A percentile compares a stretch with the other conserved stretches of the same genome.
Evolutionary conservation across 2,888 invertebrate genomes (phyloP).

Genomic region (Cataglyphis cursor): DNA sequence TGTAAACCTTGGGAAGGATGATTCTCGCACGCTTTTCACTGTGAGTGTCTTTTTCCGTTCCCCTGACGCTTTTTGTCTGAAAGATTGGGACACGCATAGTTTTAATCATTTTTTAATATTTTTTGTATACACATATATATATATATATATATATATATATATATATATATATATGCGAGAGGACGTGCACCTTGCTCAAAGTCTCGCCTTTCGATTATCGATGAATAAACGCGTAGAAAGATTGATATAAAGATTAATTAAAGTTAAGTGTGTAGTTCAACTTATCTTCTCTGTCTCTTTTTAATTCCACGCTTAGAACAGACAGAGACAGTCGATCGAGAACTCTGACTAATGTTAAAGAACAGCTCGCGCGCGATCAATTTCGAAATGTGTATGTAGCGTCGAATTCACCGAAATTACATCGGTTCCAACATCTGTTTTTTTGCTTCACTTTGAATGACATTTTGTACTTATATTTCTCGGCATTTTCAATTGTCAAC

Average conservation of each 20-base stretch:
- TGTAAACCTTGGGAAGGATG: constrained; percentile 79
- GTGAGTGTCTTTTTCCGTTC: constrained; percentile 75
- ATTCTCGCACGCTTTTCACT: constrained; percentile 81
- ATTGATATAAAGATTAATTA: not conserved
- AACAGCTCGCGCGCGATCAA: not conserved
- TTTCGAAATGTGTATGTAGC: not conserved
- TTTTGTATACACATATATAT: not conserved
- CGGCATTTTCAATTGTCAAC: constrained; percentile 12
- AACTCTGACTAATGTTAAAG: not conserved
- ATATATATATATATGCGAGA: not conserved
- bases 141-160: not conserved
- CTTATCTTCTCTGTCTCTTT: not conserved
- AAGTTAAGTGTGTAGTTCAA: not conserved
- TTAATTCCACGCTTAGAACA: not conserved
- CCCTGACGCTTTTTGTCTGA: no score
- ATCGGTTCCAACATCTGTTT: constrained; percentile 4
- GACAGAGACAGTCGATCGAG: not conserved
- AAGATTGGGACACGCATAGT: not conserved
- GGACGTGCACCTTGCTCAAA: not conserved
- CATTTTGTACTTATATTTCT: not conserved
- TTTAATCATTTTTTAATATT: not conserved
- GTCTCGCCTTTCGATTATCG: not conserved
- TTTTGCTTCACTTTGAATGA: not conserved
- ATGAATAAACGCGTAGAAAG: not conserved
- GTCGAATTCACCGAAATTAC: not conserved